Percentiles rank a stretch among this genome's conserved stretches.
Evolutionary conservation across 2,888 invertebrate species (phyloP).

Genomic region (Uloborus plumipes): DNA sequence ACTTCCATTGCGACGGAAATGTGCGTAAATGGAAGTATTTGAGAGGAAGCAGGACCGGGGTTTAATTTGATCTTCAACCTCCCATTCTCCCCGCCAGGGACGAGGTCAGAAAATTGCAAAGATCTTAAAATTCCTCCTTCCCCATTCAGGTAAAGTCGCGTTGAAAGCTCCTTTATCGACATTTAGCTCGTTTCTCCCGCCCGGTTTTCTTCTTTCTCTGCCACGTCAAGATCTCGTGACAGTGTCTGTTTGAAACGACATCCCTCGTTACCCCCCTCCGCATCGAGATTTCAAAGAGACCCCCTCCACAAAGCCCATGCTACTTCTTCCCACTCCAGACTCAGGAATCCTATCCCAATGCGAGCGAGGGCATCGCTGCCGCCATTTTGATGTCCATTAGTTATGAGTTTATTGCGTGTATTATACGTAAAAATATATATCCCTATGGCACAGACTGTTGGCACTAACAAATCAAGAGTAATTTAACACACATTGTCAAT

Average conservation of each 20-base stretch:
- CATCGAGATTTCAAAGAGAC: neutral
- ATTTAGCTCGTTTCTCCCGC: slow-evolving; percentile 50
- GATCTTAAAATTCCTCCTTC: slow-evolving; percentile 40
- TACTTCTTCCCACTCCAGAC: neutral
- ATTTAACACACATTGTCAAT: too few relatives aligned
- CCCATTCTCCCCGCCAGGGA: neutral
- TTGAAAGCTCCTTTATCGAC: slow-evolving; percentile 62
- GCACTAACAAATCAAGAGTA: too few relatives aligned
- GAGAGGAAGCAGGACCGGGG: neutral
- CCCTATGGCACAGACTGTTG: too few relatives aligned
- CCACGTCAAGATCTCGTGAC: slow-evolving; percentile 59
- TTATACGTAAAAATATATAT: too few relatives aligned
- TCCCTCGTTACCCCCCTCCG: slow-evolving; percentile 28
- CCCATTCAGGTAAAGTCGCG: slow-evolving; percentile 55
- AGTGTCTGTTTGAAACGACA: slow-evolving; percentile 51
- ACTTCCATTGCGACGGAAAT: too few relatives aligned
- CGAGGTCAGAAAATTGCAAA: slow-evolving; percentile 32
- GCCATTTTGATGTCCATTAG: too few relatives aligned
- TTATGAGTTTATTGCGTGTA: too few relatives aligned
- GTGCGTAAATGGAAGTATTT: too few relatives aligned
- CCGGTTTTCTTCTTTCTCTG: slow-evolving; percentile 20
- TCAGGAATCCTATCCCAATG: neutral
- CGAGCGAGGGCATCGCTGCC: too few relatives aligned
- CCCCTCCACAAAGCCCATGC: too few relatives aligned
- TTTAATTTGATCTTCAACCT: slow-evolving; percentile 2